Percentiles rank a stretch among this genome's conserved stretches.
Evolutionary conservation across 2,113 vertebrate species (phyloP).

Genomic region (Platysternon megacephalum): DNA sequence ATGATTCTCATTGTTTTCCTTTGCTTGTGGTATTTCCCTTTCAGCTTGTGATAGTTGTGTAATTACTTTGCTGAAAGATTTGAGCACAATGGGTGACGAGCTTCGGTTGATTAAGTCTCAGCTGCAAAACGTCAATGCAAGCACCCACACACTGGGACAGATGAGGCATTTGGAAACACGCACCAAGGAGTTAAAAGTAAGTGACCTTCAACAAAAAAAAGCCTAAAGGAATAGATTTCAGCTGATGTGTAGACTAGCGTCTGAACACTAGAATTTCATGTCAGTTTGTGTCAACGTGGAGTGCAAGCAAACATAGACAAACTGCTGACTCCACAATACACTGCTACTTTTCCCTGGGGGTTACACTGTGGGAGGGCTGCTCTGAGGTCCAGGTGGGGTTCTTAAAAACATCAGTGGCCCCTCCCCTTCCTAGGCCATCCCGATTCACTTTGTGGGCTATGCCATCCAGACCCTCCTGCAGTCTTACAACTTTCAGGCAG

Average conservation of each 20-base stretch:
- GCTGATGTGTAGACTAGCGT: background rate
- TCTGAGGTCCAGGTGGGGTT: background rate
- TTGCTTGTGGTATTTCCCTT: conserved; percentile 35
- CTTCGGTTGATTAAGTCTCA: conserved; percentile 83
- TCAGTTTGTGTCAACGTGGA: background rate
- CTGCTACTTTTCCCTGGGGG: background rate
- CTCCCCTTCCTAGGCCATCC: background rate
- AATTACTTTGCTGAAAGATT: conserved; percentile 85
- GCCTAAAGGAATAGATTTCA: background rate
- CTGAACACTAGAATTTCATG: background rate
- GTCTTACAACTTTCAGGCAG: background rate
- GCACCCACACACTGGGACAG: conserved; percentile 74
- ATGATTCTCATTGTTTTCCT: background rate
- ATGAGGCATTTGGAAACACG: conserved; percentile 85
- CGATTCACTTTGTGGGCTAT: background rate
- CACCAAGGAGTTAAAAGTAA: conserved; percentile 87
- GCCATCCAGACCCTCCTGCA: background rate
- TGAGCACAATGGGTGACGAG: conserved; percentile 83
- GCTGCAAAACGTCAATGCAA: conserved; percentile 80
- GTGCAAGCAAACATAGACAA: background rate
- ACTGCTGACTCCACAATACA: background rate
- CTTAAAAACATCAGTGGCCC: background rate
- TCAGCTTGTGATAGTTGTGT: conserved; percentile 94
- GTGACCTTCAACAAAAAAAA: background rate
- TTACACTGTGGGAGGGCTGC: background rate